These are phyloP conservation scores for Petrolisthes manimaculis DNA, from an alignment of 2,888 invertebrate species.

Conservation along the genomic window DNA sequence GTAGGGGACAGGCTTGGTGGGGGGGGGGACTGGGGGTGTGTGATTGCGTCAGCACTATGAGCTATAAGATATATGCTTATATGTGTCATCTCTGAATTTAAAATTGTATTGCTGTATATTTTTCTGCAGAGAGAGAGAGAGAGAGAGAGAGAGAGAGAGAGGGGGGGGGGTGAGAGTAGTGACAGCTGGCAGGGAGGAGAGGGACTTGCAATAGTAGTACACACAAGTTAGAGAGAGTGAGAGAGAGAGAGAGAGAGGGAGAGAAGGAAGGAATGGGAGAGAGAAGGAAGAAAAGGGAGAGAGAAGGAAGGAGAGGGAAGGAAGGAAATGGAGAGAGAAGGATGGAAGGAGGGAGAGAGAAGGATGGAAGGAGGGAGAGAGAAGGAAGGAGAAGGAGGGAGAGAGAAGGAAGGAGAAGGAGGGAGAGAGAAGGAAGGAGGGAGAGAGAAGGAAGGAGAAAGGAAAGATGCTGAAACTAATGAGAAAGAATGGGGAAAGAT, in stretches of 20 bases:
- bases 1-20: too few species aligned
- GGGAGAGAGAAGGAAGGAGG: background rate
- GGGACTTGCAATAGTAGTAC: background rate
- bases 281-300: background rate
- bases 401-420: conserved; percentile 9
- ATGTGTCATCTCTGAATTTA: too few species aligned
- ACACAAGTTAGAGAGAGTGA: background rate
- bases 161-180: background rate
- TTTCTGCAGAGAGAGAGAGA: background rate
- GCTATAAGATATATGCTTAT: too few species aligned
- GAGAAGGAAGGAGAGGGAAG: background rate
- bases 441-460: conserved; percentile 23
- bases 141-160: background rate
- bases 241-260: background rate
- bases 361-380: background rate
- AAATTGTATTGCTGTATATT: background rate
- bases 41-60: too few species aligned
- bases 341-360: conserved; percentile 5
- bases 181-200: background rate
- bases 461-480: too few species aligned
- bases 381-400: background rate
- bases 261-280: conserved; percentile 2
- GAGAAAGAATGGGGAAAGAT: background rate
- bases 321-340: background rate
- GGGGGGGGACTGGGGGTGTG: too few species aligned